Conservation (phyloP, 1,140 invertebrate species). For the Pseudomyrmex sp. region DNA sequence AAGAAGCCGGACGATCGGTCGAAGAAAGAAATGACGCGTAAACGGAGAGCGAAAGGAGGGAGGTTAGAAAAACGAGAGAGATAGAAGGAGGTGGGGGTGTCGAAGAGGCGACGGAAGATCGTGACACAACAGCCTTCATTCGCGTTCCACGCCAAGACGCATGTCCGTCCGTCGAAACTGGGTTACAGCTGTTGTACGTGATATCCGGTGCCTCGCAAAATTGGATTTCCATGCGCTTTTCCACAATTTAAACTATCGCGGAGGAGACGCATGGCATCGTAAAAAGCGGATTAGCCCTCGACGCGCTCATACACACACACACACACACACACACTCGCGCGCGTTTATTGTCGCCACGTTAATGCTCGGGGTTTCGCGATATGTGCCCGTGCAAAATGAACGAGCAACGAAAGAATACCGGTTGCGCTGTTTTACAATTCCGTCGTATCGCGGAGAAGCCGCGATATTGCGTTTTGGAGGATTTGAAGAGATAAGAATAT, state of each 20-base stretch:
- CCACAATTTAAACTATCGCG: constrained; percentile 44
- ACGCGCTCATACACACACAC: neutral
- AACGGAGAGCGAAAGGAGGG: neutral
- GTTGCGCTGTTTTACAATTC: constrained; percentile 12
- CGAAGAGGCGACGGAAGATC: neutral
- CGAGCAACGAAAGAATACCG: neutral
- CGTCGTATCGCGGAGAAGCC: too few species aligned
- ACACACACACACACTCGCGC: neutral
- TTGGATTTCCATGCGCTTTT: constrained; percentile 56
- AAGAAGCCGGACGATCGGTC: constrained; percentile 24
- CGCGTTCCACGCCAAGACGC: constrained; percentile 42
- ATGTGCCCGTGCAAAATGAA: neutral
- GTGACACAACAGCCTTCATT: constrained; percentile 44
- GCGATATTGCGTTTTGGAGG: neutral
- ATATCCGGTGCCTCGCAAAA: constrained; percentile 48
- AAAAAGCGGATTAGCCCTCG: constrained; percentile 31
- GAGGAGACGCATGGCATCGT: constrained; percentile 15
- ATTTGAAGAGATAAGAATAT: too few species aligned
- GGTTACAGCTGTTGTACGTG: constrained; percentile 63
- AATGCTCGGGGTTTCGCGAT: neutral
- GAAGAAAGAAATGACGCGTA: constrained; percentile 12
- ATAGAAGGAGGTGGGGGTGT: neutral
- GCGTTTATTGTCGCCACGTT: constrained; percentile 14
- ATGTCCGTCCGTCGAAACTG: constrained; percentile 42
- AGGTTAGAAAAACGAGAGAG: neutral